Base-by-base conservation (phyloP, 2,888 invertebrate species). In the Acleris sparsana region DNA sequence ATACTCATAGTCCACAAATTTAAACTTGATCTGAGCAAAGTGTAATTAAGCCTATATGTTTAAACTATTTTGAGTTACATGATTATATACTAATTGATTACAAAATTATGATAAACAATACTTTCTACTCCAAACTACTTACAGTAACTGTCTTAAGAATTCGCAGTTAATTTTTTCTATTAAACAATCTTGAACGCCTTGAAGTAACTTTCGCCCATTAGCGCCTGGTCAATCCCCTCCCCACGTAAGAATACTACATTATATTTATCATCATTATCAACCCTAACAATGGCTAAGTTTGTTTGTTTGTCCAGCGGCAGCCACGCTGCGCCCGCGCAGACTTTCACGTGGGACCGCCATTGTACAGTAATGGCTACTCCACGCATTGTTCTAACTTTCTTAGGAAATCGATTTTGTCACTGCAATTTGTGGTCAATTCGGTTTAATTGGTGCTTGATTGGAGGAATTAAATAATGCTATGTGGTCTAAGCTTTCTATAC, bases 281-380 rank as follows among this genome's bases (percentile, higher is more conserved):
- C 33, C 46, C 58, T 58, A 29, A 9, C 46, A 56, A 44, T 17
- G 7, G 17, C 46, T 17, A 46, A 17, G 70, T 67, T 69, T 71
- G 71, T 69, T 67, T 63, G 51, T 59, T 44, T 53, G 56, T 39
- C 20, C 18, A 51, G 51, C 39, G 39, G 29, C 48, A 39, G 29
- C 61, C 53, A 9, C 33, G 4, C 33, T 52, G 55, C 59, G 33
- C 58, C 16, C 7, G 59, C 62, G 55, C 44, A 22, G 55, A 56
- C 55, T 63, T 56, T 63, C 62, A 63, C 62, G 29, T 56, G 62
- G 62, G 62, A 63, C 55, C 53, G 61, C 39, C 49, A 62, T 62
- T 62, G 62, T 62, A 17, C 57, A 13, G 18, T 59, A 44, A 56
- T 33, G 44, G 29, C 51, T 51, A 43, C 25, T 51, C 52, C 51